Evolutionary conservation across 1,140 invertebrate genomes (phyloP).

Genomic region (Lineus longissimus): DNA sequence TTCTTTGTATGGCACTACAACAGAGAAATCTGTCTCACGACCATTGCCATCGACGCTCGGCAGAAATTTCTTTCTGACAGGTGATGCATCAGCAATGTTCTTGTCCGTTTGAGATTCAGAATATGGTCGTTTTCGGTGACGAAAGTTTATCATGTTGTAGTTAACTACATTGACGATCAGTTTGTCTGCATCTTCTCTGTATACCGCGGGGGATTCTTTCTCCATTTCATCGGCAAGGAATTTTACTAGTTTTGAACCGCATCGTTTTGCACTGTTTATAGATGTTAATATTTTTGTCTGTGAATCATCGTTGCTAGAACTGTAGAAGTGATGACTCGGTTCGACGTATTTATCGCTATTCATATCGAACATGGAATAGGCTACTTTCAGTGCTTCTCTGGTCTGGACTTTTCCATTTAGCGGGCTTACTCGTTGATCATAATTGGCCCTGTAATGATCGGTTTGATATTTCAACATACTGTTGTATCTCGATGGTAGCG

Average conservation of each 20-base stretch:
- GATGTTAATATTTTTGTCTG: background rate
- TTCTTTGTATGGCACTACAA: conserved; percentile 1
- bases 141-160: background rate
- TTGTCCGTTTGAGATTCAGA: conserved; percentile 1
- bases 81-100: background rate
- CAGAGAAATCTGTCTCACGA: conserved; percentile 1
- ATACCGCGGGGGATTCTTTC: background rate
- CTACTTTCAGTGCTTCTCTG: background rate
- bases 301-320: conserved; percentile 1
- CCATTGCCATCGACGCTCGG: background rate
- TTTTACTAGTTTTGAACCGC: conserved; percentile 1
- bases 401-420: conserved; percentile 1
- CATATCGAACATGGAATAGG: conserved; percentile 1
- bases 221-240: conserved; percentile 1
- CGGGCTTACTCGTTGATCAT: background rate
- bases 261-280: conserved; percentile 2
- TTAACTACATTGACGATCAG: background rate
- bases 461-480: background rate
- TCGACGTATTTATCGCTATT: background rate
- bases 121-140: background rate
- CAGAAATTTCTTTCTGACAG: background rate
- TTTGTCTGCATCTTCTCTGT: background rate
- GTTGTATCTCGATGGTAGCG: background rate
- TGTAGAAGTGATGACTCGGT: background rate
- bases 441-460: background rate